These are phyloP conservation scores for Barbus barbus DNA, from an alignment of 2,113 vertebrate species.

Conservation along the genomic window DNA sequence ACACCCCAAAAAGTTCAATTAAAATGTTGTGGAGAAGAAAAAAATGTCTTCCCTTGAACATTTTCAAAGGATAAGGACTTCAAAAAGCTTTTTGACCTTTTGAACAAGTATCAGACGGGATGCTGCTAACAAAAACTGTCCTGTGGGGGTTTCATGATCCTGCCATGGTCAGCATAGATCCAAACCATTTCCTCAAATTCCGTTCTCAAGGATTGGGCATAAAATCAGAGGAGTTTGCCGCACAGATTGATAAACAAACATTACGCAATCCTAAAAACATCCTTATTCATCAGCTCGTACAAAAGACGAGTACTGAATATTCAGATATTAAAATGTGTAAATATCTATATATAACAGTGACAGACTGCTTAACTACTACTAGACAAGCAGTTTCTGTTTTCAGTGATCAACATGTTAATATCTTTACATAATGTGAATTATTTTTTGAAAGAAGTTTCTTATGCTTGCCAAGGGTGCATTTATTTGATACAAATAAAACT, in stretches of 20 bases:
- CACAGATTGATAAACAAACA: neutral
- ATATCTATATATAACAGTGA: too few species aligned
- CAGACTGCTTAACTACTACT: neutral
- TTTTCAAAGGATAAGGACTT: neutral
- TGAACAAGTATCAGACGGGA: too few species aligned
- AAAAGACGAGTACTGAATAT: neutral
- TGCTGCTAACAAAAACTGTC: conserved; percentile 3
- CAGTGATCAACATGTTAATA: neutral
- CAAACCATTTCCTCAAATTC: conserved; percentile 15
- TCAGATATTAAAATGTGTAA: neutral
- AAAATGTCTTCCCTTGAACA: neutral
- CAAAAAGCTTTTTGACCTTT: conserved; percentile 18
- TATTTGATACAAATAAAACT: neutral
- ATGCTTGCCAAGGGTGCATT: neutral
- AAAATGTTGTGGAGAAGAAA: neutral
- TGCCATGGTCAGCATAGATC: neutral
- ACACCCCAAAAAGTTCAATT: conserved; percentile 1
- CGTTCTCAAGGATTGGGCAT: neutral
- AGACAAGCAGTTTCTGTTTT: neutral
- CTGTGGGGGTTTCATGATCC: conserved; percentile 10
- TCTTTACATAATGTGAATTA: neutral
- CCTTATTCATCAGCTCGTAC: neutral
- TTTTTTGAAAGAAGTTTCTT: neutral
- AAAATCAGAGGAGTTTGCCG: neutral
- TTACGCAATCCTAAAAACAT: neutral